Percentiles rank a stretch among this genome's conserved stretches.
Evolutionary conservation across 2,113 vertebrate genomes (phyloP).

Genomic region (Xiphias gladius): DNA sequence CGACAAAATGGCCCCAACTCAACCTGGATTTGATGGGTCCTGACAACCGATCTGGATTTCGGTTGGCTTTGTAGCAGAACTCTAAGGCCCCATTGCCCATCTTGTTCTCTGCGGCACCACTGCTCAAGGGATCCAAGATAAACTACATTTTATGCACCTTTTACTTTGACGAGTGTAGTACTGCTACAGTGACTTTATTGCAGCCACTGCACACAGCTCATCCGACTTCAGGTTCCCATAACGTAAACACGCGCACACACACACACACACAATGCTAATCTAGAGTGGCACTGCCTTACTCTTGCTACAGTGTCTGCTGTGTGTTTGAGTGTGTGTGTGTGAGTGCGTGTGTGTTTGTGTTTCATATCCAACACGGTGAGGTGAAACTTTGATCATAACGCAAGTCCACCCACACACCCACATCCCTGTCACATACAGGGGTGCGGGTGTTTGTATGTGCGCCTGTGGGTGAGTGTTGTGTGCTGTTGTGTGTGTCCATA

Average conservation of each 20-base stretch:
- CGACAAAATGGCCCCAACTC: too few species aligned
- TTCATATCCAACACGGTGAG: not conserved
- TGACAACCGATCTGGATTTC: not conserved
- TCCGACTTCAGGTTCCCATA: not conserved
- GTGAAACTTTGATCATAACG: constrained; percentile 19
- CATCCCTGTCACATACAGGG: not conserved
- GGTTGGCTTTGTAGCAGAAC: not conserved
- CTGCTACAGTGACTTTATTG: not conserved
- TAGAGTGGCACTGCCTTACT: not conserved
- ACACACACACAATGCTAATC: not conserved
- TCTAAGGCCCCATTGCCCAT: not conserved
- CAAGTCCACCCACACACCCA: not conserved
- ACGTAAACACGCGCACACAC: not conserved
- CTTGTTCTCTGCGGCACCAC: not conserved
- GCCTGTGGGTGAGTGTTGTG: too few species aligned
- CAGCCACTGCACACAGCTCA: not conserved
- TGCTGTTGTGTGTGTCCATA: not conserved
- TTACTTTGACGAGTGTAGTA: not conserved
- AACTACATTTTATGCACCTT: not conserved
- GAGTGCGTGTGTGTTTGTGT: constrained; percentile 9
- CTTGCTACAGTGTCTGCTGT: not conserved
- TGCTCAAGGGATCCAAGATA: not conserved
- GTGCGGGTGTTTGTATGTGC: too few species aligned
- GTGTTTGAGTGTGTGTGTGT: not conserved
- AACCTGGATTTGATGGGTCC: not conserved